phyloP scores from a whole-genome alignment of 1,140 invertebrate species.

The Mamestra configurata region DNA sequence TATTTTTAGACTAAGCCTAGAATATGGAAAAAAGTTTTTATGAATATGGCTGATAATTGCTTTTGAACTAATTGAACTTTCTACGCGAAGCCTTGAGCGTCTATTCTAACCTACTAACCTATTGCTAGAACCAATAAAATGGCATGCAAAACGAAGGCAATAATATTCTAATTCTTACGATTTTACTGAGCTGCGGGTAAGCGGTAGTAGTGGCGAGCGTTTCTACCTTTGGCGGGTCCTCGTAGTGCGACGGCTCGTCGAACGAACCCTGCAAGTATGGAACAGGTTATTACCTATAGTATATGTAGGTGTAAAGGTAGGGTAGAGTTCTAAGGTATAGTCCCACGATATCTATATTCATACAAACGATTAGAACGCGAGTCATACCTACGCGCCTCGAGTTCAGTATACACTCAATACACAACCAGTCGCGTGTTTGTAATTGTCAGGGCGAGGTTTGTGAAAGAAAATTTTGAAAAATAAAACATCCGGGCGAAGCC shows the following conservation, averaged over 20 bases:
- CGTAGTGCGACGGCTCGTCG: slow-evolving; percentile 89
- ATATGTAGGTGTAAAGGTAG: neutral
- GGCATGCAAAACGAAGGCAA: slow-evolving; percentile 20
- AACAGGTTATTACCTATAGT: neutral
- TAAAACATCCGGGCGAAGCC: no score
- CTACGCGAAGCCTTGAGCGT: slow-evolving; percentile 13
- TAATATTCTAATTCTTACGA: slow-evolving; percentile 66
- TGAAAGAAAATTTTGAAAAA: no score
- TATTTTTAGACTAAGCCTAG: no score
- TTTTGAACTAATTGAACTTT: neutral
- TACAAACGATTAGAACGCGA: no score
- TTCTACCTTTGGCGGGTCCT: slow-evolving; percentile 85
- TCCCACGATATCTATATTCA: no score
- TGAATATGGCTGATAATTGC: neutral
- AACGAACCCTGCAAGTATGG: slow-evolving; percentile 88
- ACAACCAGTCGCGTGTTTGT: no score
- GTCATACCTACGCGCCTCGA: no score
- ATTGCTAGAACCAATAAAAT: slow-evolving; percentile 13
- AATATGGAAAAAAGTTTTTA: no score
- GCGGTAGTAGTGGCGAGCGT: slow-evolving; percentile 71
- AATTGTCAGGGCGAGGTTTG: no score
- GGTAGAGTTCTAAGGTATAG: no score
- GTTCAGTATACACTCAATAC: no score
- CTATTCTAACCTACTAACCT: neutral
- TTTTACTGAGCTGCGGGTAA: slow-evolving; percentile 70